Percentiles rank a stretch among this genome's conserved stretches.
Conservation (phyloP, 2,888 invertebrate species). For the Aphrophora alni region DNA sequence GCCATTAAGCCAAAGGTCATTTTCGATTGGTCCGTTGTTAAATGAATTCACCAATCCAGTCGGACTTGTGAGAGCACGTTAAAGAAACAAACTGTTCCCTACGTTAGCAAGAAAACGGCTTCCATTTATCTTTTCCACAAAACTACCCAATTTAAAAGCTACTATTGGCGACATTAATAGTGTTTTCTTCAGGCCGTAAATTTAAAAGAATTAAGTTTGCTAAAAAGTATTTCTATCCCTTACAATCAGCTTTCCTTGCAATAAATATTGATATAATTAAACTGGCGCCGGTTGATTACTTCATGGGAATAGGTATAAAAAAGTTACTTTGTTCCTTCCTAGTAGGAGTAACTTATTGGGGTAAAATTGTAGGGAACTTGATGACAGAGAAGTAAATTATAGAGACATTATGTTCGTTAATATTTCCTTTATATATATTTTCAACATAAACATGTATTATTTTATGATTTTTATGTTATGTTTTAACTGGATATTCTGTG, state of each 20-base stretch:
- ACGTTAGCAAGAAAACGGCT: neutral
- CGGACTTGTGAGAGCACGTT: neutral
- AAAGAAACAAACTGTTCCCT: neutral
- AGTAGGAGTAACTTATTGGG: no score
- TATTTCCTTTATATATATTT: no score
- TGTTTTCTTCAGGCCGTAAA: neutral
- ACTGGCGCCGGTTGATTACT: neutral
- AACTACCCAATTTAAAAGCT: slow-evolving; percentile 9
- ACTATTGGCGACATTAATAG: neutral
- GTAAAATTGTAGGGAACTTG: no score
- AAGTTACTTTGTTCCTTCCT: no score
- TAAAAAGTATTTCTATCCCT: neutral
- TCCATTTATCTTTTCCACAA: slow-evolving; percentile 4
- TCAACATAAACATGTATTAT: no score
- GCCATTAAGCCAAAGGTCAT: neutral
- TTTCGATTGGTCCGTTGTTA: no score
- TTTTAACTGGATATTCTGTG: no score
- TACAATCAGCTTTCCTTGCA: neutral
- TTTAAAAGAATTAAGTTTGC: slow-evolving; percentile 4
- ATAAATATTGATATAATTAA: neutral
- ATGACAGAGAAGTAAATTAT: no score
- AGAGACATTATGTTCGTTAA: no score
- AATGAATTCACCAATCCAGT: no score
- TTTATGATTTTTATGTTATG: no score
- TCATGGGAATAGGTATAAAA: no score